phyloP scores from a whole-genome alignment of 2,797 vertebrate genomes.

The Sebastes steindachneri region DNA sequence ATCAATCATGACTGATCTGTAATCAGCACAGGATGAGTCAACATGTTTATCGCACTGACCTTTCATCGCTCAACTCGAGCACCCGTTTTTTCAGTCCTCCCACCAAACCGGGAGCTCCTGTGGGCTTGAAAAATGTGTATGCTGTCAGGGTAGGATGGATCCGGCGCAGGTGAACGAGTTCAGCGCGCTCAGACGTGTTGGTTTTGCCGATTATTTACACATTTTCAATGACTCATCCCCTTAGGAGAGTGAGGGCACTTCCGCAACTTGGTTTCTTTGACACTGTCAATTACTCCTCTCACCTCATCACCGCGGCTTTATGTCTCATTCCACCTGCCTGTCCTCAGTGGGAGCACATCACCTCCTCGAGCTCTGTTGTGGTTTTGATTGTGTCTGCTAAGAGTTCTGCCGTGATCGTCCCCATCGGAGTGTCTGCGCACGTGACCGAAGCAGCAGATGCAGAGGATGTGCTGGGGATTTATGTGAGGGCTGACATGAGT shows the following conservation, averaged over 20 bases:
- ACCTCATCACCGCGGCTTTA: background rate
- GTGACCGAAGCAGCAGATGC: slow-evolving; percentile 2
- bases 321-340: slow-evolving; percentile 19
- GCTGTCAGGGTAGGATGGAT: slow-evolving; percentile 38
- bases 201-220: slow-evolving; percentile 39
- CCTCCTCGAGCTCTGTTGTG: background rate
- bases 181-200: slow-evolving; percentile 13
- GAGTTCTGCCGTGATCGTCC: background rate
- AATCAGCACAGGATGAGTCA: slow-evolving; percentile 53
- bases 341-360: background rate
- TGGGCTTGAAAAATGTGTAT: slow-evolving; percentile 26
- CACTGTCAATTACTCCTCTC: slow-evolving; percentile 7
- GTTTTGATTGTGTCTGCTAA: slow-evolving; percentile 5
- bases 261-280: slow-evolving; percentile 28
- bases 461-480: slow-evolving; percentile 33
- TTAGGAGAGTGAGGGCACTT: background rate
- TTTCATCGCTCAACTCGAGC: slow-evolving; percentile 43
- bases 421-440: background rate
- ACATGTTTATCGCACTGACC: slow-evolving; percentile 54
- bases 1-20: slow-evolving; percentile 52
- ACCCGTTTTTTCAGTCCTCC: slow-evolving; percentile 29
- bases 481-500: slow-evolving; percentile 20
- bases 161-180: slow-evolving; percentile 22
- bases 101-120: slow-evolving; percentile 9
- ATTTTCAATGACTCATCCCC: slow-evolving; percentile 39